Evolutionary conservation across 2,797 vertebrate species (phyloP).

Genomic region (Tiaroga cobitis): DNA sequence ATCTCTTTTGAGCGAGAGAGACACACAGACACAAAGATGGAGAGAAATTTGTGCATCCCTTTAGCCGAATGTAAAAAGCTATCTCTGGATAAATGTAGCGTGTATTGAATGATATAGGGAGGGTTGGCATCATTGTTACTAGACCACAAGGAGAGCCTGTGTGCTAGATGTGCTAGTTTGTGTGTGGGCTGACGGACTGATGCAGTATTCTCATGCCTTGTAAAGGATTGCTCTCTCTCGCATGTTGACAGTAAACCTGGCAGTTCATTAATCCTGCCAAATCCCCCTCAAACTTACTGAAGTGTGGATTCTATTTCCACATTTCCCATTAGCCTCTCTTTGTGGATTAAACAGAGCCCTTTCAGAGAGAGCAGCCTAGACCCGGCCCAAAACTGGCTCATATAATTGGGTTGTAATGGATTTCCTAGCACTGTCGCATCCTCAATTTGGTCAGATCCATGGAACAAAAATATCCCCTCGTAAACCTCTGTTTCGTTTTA

Average conservation of each 20-base stretch:
- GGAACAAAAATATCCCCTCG: constrained; percentile 54
- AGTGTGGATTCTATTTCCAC: constrained; percentile 83
- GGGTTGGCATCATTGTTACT: constrained; percentile 27
- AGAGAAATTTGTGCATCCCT: constrained; percentile 30
- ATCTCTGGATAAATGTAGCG: not conserved
- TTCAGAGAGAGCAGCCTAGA: constrained; percentile 73
- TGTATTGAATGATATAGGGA: constrained; percentile 19
- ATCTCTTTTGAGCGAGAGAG: constrained; percentile 15
- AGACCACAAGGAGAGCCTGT: constrained; percentile 13
- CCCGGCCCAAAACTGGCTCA: constrained; percentile 66
- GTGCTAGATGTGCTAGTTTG: constrained; percentile 27
- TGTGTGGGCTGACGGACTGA: constrained; percentile 60
- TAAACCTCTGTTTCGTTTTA: constrained; percentile 60
- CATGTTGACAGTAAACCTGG: constrained; percentile 79
- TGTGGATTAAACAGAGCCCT: constrained; percentile 79
- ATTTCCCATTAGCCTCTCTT: constrained; percentile 82
- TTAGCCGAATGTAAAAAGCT: constrained; percentile 23
- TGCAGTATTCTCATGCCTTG: constrained; percentile 57
- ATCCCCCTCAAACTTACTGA: constrained; percentile 80
- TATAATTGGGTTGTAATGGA: constrained; percentile 83
- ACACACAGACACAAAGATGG: constrained; percentile 17
- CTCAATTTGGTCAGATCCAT: constrained; percentile 72
- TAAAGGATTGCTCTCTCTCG: constrained; percentile 75
- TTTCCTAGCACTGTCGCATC: constrained; percentile 77
- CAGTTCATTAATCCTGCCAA: constrained; percentile 82